Percentiles rank a stretch among this genome's conserved stretches.
Conservation (phyloP, 2,888 invertebrate genomes). For the Gymnoscelis rufifasciata region DNA sequence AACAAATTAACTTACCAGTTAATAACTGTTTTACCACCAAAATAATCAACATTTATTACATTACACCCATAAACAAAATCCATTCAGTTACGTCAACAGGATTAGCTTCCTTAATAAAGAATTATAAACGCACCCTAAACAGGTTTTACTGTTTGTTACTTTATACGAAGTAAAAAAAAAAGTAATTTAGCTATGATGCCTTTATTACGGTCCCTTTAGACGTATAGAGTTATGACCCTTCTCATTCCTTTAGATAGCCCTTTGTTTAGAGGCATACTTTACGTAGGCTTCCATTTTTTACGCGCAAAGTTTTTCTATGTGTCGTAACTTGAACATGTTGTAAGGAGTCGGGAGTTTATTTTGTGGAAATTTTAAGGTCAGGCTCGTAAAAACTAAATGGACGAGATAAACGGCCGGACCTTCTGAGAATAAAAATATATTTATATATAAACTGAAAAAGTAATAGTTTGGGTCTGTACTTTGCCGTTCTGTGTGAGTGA, state of each 20-base stretch:
- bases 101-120: constrained; percentile 24
- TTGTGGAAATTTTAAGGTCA: constrained; percentile 21
- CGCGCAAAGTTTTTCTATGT: constrained; percentile 30
- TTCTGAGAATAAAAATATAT: constrained; percentile 1
- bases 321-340: constrained; percentile 32
- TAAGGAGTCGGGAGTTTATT: constrained; percentile 20
- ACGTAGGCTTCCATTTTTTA: constrained; percentile 28
- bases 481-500: no score
- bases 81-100: constrained; percentile 23
- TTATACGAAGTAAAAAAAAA: constrained; percentile 45
- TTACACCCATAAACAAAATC: constrained; percentile 23
- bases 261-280: constrained; percentile 42
- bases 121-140: constrained; percentile 31
- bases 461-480: no score
- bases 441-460: no score
- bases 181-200: constrained; percentile 53
- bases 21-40: constrained; percentile 8
- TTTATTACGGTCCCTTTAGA: constrained; percentile 48
- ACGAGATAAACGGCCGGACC: neutral
- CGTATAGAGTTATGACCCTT: constrained; percentile 48
- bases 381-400: constrained; percentile 14
- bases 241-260: constrained; percentile 45
- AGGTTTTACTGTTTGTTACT: constrained; percentile 41
- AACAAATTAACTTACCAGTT: neutral
- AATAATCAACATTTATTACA: constrained; percentile 14